Conservation (phyloP, 2,797 vertebrate genomes). For the Chaetodon trifasciatus region DNA sequence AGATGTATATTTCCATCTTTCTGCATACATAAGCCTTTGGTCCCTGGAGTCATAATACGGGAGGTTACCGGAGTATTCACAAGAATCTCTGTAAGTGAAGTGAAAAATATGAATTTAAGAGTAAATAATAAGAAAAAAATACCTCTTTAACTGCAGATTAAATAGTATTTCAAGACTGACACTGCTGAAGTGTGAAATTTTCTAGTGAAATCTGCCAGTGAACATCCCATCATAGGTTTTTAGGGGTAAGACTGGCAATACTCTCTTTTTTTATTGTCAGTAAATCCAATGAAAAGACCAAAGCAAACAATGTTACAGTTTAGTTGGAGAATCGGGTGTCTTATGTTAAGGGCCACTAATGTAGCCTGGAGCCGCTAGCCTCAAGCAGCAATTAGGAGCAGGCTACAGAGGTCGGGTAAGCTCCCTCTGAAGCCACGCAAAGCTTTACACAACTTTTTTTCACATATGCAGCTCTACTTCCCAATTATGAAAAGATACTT, state of each 20-base stretch:
- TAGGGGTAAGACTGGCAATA: not conserved
- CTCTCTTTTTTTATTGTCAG: not conserved
- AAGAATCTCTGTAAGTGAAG: not conserved
- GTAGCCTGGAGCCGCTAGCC: not conserved
- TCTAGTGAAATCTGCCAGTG: not conserved
- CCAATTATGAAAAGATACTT: not conserved
- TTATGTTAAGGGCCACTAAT: not conserved
- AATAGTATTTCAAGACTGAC: not conserved
- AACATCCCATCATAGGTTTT: not conserved
- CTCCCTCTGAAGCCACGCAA: not conserved
- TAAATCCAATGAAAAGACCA: not conserved
- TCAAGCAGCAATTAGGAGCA: not conserved
- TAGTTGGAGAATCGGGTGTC: not conserved
- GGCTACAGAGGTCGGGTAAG: not conserved
- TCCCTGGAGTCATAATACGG: conserved; percentile 3
- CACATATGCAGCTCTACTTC: not conserved
- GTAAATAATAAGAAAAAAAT: not conserved
- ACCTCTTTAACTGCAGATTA: not conserved
- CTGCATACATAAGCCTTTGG: not conserved
- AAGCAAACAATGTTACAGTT: not conserved
- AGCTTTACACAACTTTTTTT: not conserved
- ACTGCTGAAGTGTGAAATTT: not conserved
- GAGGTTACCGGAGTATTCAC: conserved; percentile 8
- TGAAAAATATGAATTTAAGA: not conserved
- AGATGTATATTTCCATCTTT: not conserved